These are phyloP conservation scores for Ophioderma brevispina DNA, from an alignment of 35 echinoderm and acorn worm species.

Conservation along the genomic window DNA sequence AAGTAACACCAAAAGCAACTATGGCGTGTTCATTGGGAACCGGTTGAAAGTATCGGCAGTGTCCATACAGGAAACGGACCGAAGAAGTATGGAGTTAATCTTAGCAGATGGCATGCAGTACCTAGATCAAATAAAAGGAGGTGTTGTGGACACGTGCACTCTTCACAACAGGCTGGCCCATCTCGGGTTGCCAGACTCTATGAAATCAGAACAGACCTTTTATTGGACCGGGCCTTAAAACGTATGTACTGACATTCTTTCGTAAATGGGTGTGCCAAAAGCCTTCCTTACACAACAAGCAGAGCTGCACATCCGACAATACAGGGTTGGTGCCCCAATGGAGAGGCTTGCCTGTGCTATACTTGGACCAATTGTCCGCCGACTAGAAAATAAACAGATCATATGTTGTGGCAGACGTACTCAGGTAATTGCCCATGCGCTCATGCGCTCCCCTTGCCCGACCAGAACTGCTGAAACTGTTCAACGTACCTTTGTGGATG, in stretches of 20 bases:
- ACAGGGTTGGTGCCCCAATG: conserved; percentile 1
- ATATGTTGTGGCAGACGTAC: conserved; percentile 34
- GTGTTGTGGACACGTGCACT: conserved; percentile 11
- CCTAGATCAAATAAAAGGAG: conserved; percentile 3
- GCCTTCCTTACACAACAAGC: neutral
- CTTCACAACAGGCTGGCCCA: conserved; percentile 22
- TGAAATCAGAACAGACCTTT: conserved; percentile 1
- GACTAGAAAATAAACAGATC: conserved; percentile 38
- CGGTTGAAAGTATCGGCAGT: neutral
- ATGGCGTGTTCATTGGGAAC: conserved; percentile 44
- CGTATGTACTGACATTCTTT: conserved; percentile 6
- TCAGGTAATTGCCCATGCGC: conserved; percentile 48
- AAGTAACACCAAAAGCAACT: conserved; percentile 17
- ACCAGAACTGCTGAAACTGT: conserved; percentile 72
- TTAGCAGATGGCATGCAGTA: conserved; percentile 31
- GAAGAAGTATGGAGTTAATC: neutral
- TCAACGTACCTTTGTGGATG: conserved; percentile 34
- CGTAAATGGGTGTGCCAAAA: conserved; percentile 30
- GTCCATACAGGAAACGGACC: neutral
- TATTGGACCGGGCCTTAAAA: conserved; percentile 51
- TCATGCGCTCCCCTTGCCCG: conserved; percentile 51
- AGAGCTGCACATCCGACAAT: neutral
- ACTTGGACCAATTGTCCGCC: conserved; percentile 45
- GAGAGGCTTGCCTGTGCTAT: conserved; percentile 44
- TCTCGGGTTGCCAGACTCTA: conserved; percentile 25